Conservation (phyloP, 1,140 invertebrate genomes). For the Philaenus spumarius region DNA sequence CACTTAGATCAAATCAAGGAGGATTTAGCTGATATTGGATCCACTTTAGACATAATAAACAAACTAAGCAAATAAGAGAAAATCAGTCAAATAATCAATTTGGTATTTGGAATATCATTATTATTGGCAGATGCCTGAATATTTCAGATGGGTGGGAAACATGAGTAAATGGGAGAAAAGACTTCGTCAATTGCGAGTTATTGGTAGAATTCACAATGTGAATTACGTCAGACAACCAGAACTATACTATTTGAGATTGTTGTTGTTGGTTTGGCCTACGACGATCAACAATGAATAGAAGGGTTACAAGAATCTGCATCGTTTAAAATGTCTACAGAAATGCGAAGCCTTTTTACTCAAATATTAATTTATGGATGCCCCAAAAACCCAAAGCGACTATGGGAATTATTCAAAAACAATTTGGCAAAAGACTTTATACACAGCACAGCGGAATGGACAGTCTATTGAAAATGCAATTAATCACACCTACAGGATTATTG, state of each 20-base stretch:
- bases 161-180: neutral
- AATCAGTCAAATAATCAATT: neutral
- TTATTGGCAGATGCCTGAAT: no score
- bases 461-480: no score
- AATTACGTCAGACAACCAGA: neutral
- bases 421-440: neutral
- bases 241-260: neutral
- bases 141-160: no score
- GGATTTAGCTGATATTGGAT: neutral
- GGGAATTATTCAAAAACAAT: conserved; percentile 12
- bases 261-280: neutral
- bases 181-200: neutral
- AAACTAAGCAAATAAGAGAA: neutral
- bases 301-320: neutral
- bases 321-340: conserved; percentile 8
- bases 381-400: conserved; percentile 11
- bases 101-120: no score
- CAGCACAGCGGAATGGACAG: neutral
- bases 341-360: conserved; percentile 13
- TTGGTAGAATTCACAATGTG: no score
- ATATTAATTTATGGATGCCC: no score
- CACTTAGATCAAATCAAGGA: neutral
- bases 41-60: neutral
- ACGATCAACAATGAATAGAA: neutral
- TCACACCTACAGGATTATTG: no score